Base-by-base conservation (phyloP, 2,113 vertebrate species). In the Plectropomus leopardus region DNA sequence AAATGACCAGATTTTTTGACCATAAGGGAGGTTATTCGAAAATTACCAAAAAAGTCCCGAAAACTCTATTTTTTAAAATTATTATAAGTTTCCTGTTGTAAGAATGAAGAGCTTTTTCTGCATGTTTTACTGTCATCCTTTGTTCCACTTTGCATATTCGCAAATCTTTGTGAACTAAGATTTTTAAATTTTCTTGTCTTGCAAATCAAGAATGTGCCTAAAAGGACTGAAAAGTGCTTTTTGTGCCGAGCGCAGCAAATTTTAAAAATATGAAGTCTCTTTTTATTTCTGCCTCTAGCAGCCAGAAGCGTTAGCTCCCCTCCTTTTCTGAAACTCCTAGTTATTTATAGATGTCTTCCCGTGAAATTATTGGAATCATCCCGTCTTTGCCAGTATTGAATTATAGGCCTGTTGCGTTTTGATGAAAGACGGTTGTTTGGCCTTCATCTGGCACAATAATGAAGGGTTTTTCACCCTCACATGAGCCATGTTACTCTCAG, bases 321-420 rank as follows among this genome's bases (percentile, higher is more conserved):
- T 53, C 50, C 23, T 57, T 15, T 45, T 9, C 28, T 73, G 15
- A 30, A 87, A 76, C 45, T 86, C 69, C 30, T 19, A 64, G 48
- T 71, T 94, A 93, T 94, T 94, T 90, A 91, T 94, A 94, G 89
- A 66, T 4, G n/a, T 5, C 44, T 73, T 70, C 68, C 73, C 40
- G 74, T 64, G 88, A 67, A 92, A 95, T 94, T 83, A 94, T 92
- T 92, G 87, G 89, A 92, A 93, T 93, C 84, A 88, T 88, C 84
- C 53, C 68, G 59, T 91, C 88, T 78, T 86, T 90, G 86, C 73
- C 82, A 73, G 78, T 74, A 84, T 87, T 83, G 85, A 92, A 95
- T 94, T 93, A 90, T 76, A 91, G 93, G 84, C 79, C 83, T 83
- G 76, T 72, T 86, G 74, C 36, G 8, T 83, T 85, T 76, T 58